Base-by-base conservation (phyloP, 2,113 vertebrate species). In the Dicerorhinus sumatrensis region DNA sequence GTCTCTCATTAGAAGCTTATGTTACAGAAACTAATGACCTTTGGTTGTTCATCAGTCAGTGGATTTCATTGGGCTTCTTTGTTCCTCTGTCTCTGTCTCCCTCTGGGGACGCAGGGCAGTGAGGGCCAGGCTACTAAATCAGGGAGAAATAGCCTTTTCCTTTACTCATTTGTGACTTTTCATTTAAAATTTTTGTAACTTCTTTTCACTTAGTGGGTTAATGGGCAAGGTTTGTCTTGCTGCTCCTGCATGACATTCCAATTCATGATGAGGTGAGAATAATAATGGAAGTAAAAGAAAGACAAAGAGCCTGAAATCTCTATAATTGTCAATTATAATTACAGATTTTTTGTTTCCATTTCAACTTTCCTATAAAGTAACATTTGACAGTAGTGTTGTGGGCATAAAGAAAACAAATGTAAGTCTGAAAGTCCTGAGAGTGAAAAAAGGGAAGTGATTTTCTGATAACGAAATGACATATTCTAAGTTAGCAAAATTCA, bases 361-460 rank as follows among this genome's bases (percentile, higher is more conserved):
- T 88, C 13, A 25, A 18, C 25, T 76, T 93, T 91, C 70, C 72
- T 94, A 63, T n/a, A 96, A 77, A 94, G 51, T 39, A 96, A 92
- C 76, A 70, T 1, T 89, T 13, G 9, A 39, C 10, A 46, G 16
- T 21, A 54, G 10, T 51, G 51, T 77, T 51, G 54, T 65, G 60
- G 20, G 4, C 21, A 76, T 92, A 77, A 48, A 33, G 79, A 23
- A 87, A 94, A 33, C 13, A 39, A 46, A 48, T 62, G 2, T 54
- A 60, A 60, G 33, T 80, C 39, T 62, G n/a, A n/a, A 29, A 39
- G 23, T 89, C 48, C n/a, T 67, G 69, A 91, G 88, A 73, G 27
- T 39, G 31, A 91, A 89, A 33, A 3, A 25, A 62, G 20, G 56
- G 5, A 69, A 77, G 13, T 46, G 11, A n/a, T 31, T 73, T 62